Evolutionary conservation across 2,113 vertebrate genomes (phyloP), one percentile per base, ranked within the genome.

Genomic region (Eptesicus fuscus): DNA sequence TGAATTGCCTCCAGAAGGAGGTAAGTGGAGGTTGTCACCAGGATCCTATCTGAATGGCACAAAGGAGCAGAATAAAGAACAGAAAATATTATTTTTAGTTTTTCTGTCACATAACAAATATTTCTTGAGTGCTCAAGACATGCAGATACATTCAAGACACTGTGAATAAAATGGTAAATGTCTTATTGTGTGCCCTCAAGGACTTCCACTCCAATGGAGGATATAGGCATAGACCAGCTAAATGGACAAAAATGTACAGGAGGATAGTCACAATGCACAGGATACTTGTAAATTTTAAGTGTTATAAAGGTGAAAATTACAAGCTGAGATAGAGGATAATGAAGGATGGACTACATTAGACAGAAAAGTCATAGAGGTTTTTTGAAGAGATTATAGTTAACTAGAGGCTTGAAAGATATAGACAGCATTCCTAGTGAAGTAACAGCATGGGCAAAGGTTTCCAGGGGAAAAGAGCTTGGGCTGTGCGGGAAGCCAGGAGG

Each of bases 361-460:
- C 35, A 49, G 32, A 28, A 9, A 30, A 53, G 22, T n/a, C 42
- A 35, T 8, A 35, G 44, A 42, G 23, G 9, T 6, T 9, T 80
- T 74, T 65, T 65, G 35, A 80, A 65, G 12, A 89, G 25, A 13
- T 59, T 42, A 23, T 25, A 59, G 10, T 59, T 47, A 30, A 67
- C 80, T 40, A 74, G 89, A 69, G 37, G 63, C 22, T 6, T 56
- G 4, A 5, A 23, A 59, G 22, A 47, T 5, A 9, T 1, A 6
- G 14, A 51, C 13, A 23, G 9, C 0, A 0, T 1, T 0, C 14
- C 17, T 9, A 0, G 7, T 16, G 14, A 22, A 51, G 56, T 30
- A 53, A n/a, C 10, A 69, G 37, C 1, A 5, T 5, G 23, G 40
- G 23, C 16, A 56, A 44, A 78, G 53, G 3, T 14, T 53, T 25